A percentile compares a stretch with the other conserved stretches of the same genome.
Evolutionary conservation across 2,888 invertebrate genomes (phyloP).

Genomic region (Galeopsomyia nigrocyanea): DNA sequence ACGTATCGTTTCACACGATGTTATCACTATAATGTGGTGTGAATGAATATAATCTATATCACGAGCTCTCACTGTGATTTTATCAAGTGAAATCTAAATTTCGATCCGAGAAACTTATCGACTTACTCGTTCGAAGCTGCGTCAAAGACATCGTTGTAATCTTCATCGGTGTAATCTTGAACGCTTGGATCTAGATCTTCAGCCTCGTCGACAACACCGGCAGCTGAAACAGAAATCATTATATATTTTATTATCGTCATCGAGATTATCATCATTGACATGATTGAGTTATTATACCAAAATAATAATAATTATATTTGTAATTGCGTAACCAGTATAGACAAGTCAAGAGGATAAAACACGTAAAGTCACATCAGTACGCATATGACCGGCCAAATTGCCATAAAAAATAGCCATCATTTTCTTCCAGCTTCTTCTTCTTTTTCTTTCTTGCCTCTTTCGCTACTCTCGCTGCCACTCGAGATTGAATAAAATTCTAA

Average conservation of each 20-base stretch:
- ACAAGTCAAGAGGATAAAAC: constrained; percentile 10
- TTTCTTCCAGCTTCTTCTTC: constrained; percentile 12
- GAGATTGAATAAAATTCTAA: constrained; percentile 39
- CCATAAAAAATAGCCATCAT: constrained; percentile 25
- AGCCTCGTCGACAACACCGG: constrained; percentile 54
- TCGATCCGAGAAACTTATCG: neutral
- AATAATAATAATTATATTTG: too few species aligned
- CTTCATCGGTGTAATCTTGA: constrained; percentile 60
- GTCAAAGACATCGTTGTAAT: constrained; percentile 61
- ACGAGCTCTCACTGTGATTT: too few species aligned
- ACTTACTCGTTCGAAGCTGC: constrained; percentile 60
- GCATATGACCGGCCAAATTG: constrained; percentile 1
- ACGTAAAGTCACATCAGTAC: neutral
- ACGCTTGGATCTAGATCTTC: constrained; percentile 59
- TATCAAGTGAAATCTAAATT: too few species aligned
- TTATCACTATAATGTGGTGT: too few species aligned
- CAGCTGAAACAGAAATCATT: constrained; percentile 35
- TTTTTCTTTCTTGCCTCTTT: too few species aligned
- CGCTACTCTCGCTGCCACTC: neutral
- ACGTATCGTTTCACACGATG: too few species aligned
- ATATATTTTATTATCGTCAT: neutral
- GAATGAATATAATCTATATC: too few species aligned
- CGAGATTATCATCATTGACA: too few species aligned
- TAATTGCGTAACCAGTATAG: neutral
- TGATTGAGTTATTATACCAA: too few species aligned